A percentile compares a stretch with the other conserved stretches of the same genome.
Conservation (phyloP, 2,888 invertebrate genomes). For the Lasioglossum calceatum region DNA sequence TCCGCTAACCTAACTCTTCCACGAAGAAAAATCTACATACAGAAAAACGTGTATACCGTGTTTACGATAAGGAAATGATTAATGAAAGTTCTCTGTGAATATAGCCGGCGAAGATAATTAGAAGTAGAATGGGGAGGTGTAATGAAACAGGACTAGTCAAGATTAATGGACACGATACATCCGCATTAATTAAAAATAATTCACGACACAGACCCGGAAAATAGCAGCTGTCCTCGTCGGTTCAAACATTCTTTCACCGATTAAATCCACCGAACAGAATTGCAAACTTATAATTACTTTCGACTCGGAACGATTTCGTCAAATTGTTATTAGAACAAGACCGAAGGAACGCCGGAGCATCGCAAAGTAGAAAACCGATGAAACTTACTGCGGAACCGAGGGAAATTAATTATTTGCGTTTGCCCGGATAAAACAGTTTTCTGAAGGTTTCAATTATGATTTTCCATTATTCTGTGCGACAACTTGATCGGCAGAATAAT, state of each 20-base stretch:
- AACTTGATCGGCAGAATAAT: neutral
- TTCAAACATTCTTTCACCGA: neutral
- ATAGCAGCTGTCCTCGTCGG: neutral
- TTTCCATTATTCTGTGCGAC: slow-evolving; percentile 69
- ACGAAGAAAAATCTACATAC: neutral
- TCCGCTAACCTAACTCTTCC: neutral
- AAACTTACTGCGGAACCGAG: neutral
- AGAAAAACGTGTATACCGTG: neutral
- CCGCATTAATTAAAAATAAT: slow-evolving; percentile 15
- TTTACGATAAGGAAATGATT: slow-evolving; percentile 1
- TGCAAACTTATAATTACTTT: neutral
- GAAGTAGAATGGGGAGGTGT: neutral
- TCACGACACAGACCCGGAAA: neutral
- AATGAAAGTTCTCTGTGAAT: neutral
- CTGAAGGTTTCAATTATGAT: slow-evolving; percentile 51
- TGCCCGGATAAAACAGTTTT: neutral
- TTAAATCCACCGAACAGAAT: neutral
- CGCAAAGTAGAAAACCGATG: neutral
- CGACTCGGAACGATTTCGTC: neutral
- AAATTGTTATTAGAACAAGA: neutral
- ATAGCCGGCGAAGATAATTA: slow-evolving; percentile 6
- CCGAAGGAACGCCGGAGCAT: neutral
- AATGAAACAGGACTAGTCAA: neutral
- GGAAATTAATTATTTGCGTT: neutral
- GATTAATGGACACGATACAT: slow-evolving; percentile 14